Percentiles rank a stretch among this genome's conserved stretches.
Evolutionary conservation across 2,113 vertebrate genomes (phyloP).

Genomic region (Martes martes): DNA sequence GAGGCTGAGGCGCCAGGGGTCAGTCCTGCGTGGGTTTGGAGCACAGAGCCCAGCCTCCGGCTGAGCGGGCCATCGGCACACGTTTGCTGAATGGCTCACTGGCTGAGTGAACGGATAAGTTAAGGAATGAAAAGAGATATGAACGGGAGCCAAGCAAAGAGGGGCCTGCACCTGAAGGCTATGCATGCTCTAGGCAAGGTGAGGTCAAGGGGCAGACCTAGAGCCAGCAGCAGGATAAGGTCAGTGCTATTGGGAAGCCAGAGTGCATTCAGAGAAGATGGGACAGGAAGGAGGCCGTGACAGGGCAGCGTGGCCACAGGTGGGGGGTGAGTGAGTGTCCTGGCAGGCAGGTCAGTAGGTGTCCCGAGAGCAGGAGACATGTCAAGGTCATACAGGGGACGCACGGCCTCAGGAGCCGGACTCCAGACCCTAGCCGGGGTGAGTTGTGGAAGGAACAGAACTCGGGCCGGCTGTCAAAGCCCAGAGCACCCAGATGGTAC

Average conservation of each 20-base stretch:
- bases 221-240: background rate
- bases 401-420: background rate
- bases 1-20: too few relatives aligned
- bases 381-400: background rate
- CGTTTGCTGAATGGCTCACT: background rate
- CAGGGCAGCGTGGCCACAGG: background rate
- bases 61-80: rapidly evolving
- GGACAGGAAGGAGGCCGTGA: too few relatives aligned
- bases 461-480: too few relatives aligned
- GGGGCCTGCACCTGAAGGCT: background rate
- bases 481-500: background rate
- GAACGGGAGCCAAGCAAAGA: background rate
- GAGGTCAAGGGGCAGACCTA: background rate
- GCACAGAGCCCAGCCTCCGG: background rate
- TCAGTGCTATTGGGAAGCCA: background rate
- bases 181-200: background rate
- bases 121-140: background rate
- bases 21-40: background rate
- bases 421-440: background rate
- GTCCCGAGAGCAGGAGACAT: background rate
- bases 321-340: background rate
- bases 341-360: background rate
- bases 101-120: background rate
- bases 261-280: background rate
- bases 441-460: background rate